Base-by-base conservation (phyloP, 2,797 vertebrate species). In the Nannoperca australis region DNA sequence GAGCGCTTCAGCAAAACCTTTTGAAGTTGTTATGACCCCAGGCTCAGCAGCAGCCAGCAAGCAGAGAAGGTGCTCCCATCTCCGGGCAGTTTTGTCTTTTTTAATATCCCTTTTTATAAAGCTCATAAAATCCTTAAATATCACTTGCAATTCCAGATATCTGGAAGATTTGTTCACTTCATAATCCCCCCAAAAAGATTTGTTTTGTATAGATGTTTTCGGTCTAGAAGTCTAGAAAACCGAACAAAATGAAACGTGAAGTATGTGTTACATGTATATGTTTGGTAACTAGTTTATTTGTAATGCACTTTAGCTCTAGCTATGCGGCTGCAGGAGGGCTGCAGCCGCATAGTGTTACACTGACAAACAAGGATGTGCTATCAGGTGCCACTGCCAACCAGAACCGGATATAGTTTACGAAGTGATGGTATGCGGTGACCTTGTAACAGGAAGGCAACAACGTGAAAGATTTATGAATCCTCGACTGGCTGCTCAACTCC, bases 321-420 rank as follows among this genome's bases (percentile, higher is more conserved):
- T n/a, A n/a, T n/a, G n/a, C n/a, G 55, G 40, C 73, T 70, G 76
- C 36, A n/a, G 51, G 61, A 18, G 61, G 51, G 53, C 18, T n/a
- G 67, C 45, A 60, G 72, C 64, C 15, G 83, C 72, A 10, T 87
- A 68, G 42, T 60, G 83, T 90, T 91, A 84, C 87, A 58, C 54
- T 22, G 24, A 84, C 66, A 83, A 80, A 90, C 83, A 78, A 63
- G 65, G 62, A 81, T 62, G 64, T 54, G 85, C 79, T 91, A 91
- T 89, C 90, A 67, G 56, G 81, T 86, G 59, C 69, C 74, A n/a
- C 58, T 44, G 65, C 78, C 62, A 61, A 78, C 53, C 63, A 55
- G 73, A 65, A 89, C 85, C 64, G 80, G 85, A 92, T 86, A 84
- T 17, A 69, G 62, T 84, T 80, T 51, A 88, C 32, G 1, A 79